Evolutionary conservation across 2,113 vertebrate species (phyloP).

Genomic region (Nothoprocta pentlandii): DNA sequence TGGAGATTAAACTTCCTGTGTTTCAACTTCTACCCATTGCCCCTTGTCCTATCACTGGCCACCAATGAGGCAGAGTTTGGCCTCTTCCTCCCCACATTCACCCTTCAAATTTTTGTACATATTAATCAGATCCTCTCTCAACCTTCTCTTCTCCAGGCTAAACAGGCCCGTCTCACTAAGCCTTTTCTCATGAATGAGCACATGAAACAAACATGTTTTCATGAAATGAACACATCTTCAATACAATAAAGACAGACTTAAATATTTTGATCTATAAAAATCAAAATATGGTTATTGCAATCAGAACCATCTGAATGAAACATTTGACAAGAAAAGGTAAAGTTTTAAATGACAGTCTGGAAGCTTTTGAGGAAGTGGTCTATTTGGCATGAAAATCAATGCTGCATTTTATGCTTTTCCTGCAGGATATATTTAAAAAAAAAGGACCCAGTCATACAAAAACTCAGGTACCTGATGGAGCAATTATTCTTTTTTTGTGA

Average conservation of each 20-base stretch:
- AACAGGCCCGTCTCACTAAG: too few relatives aligned
- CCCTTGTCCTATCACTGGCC: too few relatives aligned
- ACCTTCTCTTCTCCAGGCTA: too few relatives aligned
- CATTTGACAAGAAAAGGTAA: not conserved
- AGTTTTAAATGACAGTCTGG: not conserved
- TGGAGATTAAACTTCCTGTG: too few relatives aligned
- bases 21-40: too few relatives aligned
- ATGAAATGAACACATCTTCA: not conserved
- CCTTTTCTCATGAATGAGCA: too few relatives aligned
- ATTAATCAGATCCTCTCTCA: too few relatives aligned
- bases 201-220: too few relatives aligned
- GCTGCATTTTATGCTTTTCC: not conserved
- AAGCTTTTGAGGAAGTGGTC: not conserved
- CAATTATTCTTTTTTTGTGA: not conserved
- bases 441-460: not conserved
- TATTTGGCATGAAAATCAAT: not conserved
- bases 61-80: too few relatives aligned
- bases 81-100: too few relatives aligned
- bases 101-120: too few relatives aligned
- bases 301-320: not conserved
- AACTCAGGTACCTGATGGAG: not conserved
- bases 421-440: not conserved
- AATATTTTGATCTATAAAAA: not conserved
- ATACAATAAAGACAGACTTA: not conserved
- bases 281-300: not conserved